Evolutionary conservation across 2,888 invertebrate species (phyloP).

Genomic region (Junonia oenone): DNA sequence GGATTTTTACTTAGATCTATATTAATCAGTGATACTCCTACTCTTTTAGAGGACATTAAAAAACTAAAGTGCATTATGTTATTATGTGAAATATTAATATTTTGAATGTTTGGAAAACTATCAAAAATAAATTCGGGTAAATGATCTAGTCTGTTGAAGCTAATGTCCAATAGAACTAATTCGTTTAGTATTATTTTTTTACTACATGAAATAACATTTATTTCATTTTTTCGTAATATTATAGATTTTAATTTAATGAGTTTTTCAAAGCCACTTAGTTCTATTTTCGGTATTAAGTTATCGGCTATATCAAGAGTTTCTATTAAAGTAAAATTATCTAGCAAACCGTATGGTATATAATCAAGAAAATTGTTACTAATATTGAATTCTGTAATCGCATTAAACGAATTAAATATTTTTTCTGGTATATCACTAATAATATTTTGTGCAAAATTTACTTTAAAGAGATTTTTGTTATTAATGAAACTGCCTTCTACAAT

Average conservation of each 20-base stretch:
- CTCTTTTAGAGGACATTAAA: conserved; percentile 48
- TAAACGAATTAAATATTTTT: conserved; percentile 83
- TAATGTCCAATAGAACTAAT: conserved; percentile 59
- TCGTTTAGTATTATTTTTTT: conserved; percentile 59
- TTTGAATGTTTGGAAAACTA: conserved; percentile 65
- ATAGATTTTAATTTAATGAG: conserved; percentile 59
- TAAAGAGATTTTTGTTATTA: conserved; percentile 86
- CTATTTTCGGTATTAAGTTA: conserved; percentile 84
- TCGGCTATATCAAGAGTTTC: conserved; percentile 85
- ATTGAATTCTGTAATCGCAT: conserved; percentile 86
- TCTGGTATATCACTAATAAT: conserved; percentile 82
- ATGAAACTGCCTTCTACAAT: conserved; percentile 85
- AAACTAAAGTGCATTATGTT: conserved; percentile 63
- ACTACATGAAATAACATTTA: conserved; percentile 51
- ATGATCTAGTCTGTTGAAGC: conserved; percentile 58
- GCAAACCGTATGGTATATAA: conserved; percentile 87
- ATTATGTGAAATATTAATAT: conserved; percentile 65
- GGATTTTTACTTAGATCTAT: conserved; percentile 70
- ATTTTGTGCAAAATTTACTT: conserved; percentile 87
- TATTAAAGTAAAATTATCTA: conserved; percentile 85
- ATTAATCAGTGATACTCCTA: conserved; percentile 54
- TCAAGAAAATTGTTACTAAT: conserved; percentile 86
- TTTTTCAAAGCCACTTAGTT: conserved; percentile 79
- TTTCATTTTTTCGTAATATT: conserved; percentile 65
- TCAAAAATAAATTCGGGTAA: conserved; percentile 58